These are phyloP conservation scores for Danio tinwini DNA, from an alignment of 2,797 vertebrate genomes.

Conservation along the genomic window DNA sequence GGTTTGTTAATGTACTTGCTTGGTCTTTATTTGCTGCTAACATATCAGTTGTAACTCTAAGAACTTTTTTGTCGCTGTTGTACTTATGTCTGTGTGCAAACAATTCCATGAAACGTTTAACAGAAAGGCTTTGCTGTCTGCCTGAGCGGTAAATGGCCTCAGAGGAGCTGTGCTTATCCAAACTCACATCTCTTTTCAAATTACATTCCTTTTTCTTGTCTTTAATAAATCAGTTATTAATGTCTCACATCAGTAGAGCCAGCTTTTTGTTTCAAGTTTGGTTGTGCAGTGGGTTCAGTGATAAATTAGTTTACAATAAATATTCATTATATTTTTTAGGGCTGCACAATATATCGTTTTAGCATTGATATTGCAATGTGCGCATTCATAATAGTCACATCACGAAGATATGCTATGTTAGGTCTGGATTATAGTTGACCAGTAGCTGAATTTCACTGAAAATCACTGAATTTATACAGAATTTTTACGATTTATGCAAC, in stretches of 20 bases:
- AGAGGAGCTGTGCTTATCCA: slow-evolving; percentile 48
- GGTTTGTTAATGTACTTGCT: neutral
- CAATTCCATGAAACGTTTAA: slow-evolving; percentile 50
- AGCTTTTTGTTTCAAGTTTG: slow-evolving; percentile 65
- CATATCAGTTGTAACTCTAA: slow-evolving; percentile 33
- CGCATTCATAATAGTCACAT: too few relatives aligned
- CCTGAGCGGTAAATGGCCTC: slow-evolving; percentile 48
- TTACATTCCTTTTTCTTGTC: slow-evolving; percentile 2
- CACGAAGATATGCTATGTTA: too few relatives aligned
- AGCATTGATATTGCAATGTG: too few relatives aligned
- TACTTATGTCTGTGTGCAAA: slow-evolving; percentile 31
- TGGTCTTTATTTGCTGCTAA: slow-evolving; percentile 1
- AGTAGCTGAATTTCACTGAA: too few relatives aligned
- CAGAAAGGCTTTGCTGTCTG: slow-evolving; percentile 32
- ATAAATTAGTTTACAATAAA: too few relatives aligned
- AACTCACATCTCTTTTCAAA: slow-evolving; percentile 49
- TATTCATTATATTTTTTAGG: too few relatives aligned
- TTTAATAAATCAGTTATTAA: slow-evolving; percentile 69
- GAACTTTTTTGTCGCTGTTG: slow-evolving; percentile 22
- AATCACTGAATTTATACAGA: too few relatives aligned
- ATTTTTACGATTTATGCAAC: too few relatives aligned
- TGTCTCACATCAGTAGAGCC: slow-evolving; percentile 67
- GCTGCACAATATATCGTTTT: too few relatives aligned
- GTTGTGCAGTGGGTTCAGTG: neutral
- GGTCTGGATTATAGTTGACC: too few relatives aligned